phyloP scores from a whole-genome alignment of 2,888 invertebrate genomes.

The Caenorhabditis zanzibari region DNA sequence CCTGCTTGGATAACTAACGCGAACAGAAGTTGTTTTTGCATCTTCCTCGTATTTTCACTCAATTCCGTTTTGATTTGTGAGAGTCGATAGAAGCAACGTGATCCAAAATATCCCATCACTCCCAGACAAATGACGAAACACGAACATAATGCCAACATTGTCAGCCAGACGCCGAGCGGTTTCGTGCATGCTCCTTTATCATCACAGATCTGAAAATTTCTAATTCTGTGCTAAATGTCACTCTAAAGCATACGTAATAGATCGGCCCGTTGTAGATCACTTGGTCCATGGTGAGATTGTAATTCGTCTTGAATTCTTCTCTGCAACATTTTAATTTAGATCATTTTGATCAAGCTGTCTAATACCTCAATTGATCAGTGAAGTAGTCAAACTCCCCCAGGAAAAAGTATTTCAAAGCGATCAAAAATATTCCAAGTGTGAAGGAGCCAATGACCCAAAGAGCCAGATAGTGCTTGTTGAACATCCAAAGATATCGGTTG shows the following conservation, averaged over 20 bases:
- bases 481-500: constrained; percentile 31
- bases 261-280: constrained; percentile 56
- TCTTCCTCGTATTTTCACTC: constrained; percentile 44
- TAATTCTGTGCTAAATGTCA: too few relatives aligned
- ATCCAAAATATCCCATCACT: constrained; percentile 44
- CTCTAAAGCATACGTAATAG: constrained; percentile 33
- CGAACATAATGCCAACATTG: constrained; percentile 42
- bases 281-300: constrained; percentile 55
- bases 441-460: constrained; percentile 43
- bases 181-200: constrained; percentile 25
- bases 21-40: constrained; percentile 54
- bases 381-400: constrained; percentile 49
- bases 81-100: constrained; percentile 31
- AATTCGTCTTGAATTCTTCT: constrained; percentile 29
- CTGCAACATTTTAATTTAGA: neutral
- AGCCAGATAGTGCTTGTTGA: constrained; percentile 33
- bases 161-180: constrained; percentile 40
- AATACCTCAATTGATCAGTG: constrained; percentile 44
- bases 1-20: constrained; percentile 50
- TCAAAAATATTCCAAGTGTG: constrained; percentile 30
- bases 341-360: neutral
- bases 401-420: constrained; percentile 52
- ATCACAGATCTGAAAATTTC: constrained; percentile 45
- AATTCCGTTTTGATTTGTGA: constrained; percentile 8
- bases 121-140: constrained; percentile 36